phyloP scores from a whole-genome alignment of 2,797 vertebrate genomes.

The Phyllotis vaccarum region DNA sequence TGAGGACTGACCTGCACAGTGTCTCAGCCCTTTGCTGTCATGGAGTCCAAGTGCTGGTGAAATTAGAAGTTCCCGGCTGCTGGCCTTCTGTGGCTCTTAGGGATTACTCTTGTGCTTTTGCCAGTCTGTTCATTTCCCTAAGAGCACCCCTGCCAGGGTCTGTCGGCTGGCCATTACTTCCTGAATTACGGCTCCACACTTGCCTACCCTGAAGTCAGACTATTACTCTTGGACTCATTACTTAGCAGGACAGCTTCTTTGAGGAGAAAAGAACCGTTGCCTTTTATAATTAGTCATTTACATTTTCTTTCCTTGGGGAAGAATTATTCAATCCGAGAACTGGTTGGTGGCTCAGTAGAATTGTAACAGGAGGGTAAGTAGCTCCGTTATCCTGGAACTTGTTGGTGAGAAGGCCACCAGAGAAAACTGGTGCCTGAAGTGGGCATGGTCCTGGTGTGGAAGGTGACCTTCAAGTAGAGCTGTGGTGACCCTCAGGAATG shows the following conservation, averaged over 20 bases:
- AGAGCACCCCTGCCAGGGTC: not conserved
- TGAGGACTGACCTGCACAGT: not conserved
- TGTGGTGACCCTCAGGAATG: not conserved
- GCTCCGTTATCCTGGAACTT: not conserved
- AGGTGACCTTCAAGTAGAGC: not conserved
- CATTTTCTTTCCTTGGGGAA: conserved; percentile 71
- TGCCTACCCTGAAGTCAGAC: conserved; percentile 59
- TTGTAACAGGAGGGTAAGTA: not conserved
- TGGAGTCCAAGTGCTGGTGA: too few species aligned
- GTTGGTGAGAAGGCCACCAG: not conserved
- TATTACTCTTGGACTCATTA: conserved; percentile 65
- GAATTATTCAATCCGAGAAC: conserved; percentile 52
- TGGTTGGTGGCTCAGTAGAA: not conserved
- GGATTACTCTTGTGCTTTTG: not conserved
- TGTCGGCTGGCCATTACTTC: not conserved
- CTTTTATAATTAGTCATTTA: conserved; percentile 72
- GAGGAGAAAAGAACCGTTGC: conserved; percentile 46
- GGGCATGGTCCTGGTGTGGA: not conserved
- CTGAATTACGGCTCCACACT: conserved; percentile 45
- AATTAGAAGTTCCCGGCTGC: not conserved
- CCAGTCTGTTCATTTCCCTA: not conserved
- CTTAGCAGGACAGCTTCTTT: conserved; percentile 64
- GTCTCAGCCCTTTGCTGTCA: not conserved
- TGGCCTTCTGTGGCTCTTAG: accelerated
- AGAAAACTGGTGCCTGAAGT: not conserved